These are phyloP conservation scores for Cladorhizidae sp. DNA, from an alignment of 37 sponge, comb jelly and placozoan species.

Conservation along the genomic window DNA sequence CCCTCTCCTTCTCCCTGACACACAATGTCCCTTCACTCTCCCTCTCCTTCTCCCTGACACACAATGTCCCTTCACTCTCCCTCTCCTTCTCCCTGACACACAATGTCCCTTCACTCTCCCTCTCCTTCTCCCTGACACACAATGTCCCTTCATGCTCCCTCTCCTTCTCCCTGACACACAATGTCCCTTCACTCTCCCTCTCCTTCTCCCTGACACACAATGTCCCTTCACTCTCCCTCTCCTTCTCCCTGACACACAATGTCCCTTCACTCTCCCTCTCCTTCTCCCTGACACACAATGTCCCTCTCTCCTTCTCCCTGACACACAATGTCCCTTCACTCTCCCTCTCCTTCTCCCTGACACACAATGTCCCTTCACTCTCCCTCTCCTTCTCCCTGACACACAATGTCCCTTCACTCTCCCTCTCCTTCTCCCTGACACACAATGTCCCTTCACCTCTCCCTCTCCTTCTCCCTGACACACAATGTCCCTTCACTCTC, in stretches of 20 bases:
- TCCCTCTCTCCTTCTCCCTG: not conserved
- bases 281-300: not conserved
- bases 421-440: not conserved
- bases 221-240: not conserved
- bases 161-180: not conserved
- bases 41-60: not conserved
- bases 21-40: not conserved
- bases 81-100: not conserved
- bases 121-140: not conserved
- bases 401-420: not conserved
- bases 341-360: not conserved
- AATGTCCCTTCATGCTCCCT: not conserved
- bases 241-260: not conserved
- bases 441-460: not conserved
- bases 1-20: not conserved
- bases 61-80: not conserved
- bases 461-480: not conserved
- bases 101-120: not conserved
- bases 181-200: not conserved
- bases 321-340: not conserved
- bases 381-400: not conserved
- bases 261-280: not conserved
- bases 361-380: not conserved
- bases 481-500: not conserved
- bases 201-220: not conserved